Evolutionary conservation across 2,113 vertebrate genomes (phyloP), one percentile per base, ranked within the genome.

Genomic region (Neolamprologus longior): DNA sequence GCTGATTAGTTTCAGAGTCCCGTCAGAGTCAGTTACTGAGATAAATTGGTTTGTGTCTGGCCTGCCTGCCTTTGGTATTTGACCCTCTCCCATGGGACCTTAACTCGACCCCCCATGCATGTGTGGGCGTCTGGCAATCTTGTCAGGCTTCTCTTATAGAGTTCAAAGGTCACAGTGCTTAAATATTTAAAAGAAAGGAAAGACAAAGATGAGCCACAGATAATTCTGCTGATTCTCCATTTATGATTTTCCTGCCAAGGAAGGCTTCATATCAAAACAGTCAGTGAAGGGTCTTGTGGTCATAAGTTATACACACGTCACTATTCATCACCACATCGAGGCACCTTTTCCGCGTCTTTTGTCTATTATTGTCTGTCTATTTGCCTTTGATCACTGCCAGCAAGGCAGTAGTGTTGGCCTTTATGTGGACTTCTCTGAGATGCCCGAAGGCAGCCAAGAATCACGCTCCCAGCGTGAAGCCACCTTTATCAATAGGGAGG

Each of bases 41-140:
- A 95, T 82, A 61, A 89, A 96, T 95, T 94, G 88, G 81, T 92
- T 90, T 88, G 61, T 83, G 81, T 81, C 84, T 4, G 17, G 81
- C 68, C 26, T 45, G 61, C 52, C 79, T 80, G 45, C 55, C 52
- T 37, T 71, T 80, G 37, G 58, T 80, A 52, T 9, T 5, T 31
- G 73, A n/a, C 35, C 40, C 19, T 21, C 81, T 92, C 91, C 82
- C 73, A 6, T 10, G 86, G 81, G 91, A 37, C 50, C 5, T 84
- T n/a, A 91, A 89, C 90, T 87, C 63, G 89, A 86, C 88, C 90
- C 52, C 45, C 9, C 14, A 57, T 54, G 17, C 42, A 26, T 13
- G n/a, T 73, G 83, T 71, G 68, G 81, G 61, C 14, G 61, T 87
- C 52, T 63, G 71, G 52, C 13, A 21, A 52, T 86, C 85, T 90